Conservation (phyloP, 2,113 vertebrate genomes). For the Sarotherodon lohbergeri region DNA sequence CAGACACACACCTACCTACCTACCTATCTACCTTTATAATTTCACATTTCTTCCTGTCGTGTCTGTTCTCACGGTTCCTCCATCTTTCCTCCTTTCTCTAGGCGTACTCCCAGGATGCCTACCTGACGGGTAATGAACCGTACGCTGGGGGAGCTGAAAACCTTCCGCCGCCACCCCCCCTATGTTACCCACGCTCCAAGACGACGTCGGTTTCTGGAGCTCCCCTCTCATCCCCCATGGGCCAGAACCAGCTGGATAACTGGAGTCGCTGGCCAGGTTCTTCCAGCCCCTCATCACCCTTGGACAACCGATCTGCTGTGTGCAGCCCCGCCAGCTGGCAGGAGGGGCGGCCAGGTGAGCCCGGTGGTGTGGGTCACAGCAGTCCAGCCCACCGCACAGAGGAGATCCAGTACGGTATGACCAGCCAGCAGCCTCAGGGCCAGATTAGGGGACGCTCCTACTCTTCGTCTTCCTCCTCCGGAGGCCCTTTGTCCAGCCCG, state of each 20-base stretch:
- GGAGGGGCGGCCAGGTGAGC: constrained; percentile 54
- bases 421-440: constrained; percentile 62
- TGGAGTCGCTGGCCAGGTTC: constrained; percentile 70
- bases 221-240: constrained; percentile 54
- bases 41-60: neutral
- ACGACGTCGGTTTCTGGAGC: constrained; percentile 68
- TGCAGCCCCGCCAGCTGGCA: constrained; percentile 64
- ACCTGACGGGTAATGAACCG: constrained; percentile 90
- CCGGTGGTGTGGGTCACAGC: constrained; percentile 67
- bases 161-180: constrained; percentile 87
- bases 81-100: constrained; percentile 37
- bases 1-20: neutral
- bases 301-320: constrained; percentile 63
- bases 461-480: constrained; percentile 76
- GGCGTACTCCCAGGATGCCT: constrained; percentile 96
- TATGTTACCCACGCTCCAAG: constrained; percentile 84
- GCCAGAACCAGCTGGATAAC: constrained; percentile 75
- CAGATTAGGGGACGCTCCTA: constrained; percentile 68
- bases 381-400: constrained; percentile 76
- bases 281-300: constrained; percentile 67
- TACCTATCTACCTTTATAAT: neutral
- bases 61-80: neutral
- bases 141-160: constrained; percentile 86
- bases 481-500: constrained; percentile 61
- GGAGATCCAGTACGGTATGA: constrained; percentile 77